Percentiles rank a stretch among this genome's conserved stretches.
Conservation (phyloP, 2,797 vertebrate species). For the Okamejei kenojei region DNA sequence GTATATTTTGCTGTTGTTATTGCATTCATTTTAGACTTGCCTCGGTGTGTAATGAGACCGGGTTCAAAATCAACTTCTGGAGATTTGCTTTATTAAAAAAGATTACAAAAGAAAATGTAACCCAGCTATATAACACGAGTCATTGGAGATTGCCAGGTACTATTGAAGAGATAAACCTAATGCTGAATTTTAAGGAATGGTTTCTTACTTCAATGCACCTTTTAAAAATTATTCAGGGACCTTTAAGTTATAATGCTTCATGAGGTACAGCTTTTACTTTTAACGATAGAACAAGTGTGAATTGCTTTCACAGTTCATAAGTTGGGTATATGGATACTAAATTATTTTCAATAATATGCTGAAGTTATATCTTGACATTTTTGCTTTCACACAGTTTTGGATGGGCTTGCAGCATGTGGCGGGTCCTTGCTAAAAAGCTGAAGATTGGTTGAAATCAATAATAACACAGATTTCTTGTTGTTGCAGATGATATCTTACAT, state of each 20-base stretch:
- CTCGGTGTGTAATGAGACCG: background rate
- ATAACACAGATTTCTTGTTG: background rate
- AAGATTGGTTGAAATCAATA: background rate
- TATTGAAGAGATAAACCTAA: background rate
- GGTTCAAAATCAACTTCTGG: constrained; percentile 1
- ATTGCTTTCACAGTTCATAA: background rate
- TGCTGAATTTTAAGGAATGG: background rate
- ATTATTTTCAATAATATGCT: background rate
- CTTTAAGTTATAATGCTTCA: constrained; percentile 1
- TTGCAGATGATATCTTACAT: constrained; percentile 3
- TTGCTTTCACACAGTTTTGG: background rate
- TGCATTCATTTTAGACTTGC: background rate
- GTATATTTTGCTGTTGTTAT: background rate
- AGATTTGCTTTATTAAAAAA: background rate
- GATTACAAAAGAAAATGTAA: background rate
- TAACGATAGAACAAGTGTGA: constrained; percentile 15
- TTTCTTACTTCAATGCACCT: constrained; percentile 1
- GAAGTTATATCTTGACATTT: background rate
- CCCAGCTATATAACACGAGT: background rate
- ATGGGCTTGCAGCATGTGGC: background rate
- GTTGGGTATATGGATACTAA: background rate
- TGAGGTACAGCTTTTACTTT: background rate
- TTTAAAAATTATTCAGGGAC: constrained; percentile 25
- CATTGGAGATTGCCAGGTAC: constrained; percentile 15
- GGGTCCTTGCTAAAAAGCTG: background rate